Evolutionary conservation across 1,140 invertebrate species (phyloP).

Genomic region (Megathymus violae): DNA sequence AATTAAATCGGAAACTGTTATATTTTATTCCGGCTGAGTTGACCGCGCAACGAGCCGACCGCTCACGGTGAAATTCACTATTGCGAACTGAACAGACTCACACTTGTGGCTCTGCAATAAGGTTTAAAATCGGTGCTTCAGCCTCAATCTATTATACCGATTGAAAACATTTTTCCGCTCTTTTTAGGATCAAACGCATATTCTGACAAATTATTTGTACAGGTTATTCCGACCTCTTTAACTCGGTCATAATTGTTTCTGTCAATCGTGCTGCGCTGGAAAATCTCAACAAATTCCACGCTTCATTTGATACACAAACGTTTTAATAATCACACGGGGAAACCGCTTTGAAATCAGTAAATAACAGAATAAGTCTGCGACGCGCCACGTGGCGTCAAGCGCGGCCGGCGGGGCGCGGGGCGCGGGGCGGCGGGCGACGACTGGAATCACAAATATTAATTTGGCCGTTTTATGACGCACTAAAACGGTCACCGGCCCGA

Average conservation of each 20-base stretch:
- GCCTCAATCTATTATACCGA: not conserved
- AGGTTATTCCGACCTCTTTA: no score
- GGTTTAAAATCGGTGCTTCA: not conserved
- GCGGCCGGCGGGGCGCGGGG: no score
- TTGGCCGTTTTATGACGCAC: constrained; percentile 14
- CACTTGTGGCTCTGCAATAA: not conserved
- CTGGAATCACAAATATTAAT: constrained; percentile 7
- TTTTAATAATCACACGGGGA: no score
- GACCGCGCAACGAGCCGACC: not conserved
- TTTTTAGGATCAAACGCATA: no score
- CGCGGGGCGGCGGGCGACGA: no score
- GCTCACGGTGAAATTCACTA: not conserved
- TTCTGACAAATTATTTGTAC: not conserved
- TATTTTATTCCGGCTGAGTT: not conserved
- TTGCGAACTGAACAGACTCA: not conserved
- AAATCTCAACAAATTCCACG: not conserved
- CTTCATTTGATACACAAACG: no score
- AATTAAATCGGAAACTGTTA: not conserved
- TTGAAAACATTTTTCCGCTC: no score
- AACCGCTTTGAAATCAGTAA: no score
- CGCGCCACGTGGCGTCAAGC: no score
- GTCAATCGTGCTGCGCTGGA: not conserved
- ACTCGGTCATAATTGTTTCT: not conserved
- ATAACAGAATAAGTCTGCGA: no score
- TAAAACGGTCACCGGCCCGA: not conserved